A percentile compares a stretch with the other conserved stretches of the same genome.
Conservation (phyloP, 2,888 invertebrate genomes). For the Drosophila diplacantha region DNA sequence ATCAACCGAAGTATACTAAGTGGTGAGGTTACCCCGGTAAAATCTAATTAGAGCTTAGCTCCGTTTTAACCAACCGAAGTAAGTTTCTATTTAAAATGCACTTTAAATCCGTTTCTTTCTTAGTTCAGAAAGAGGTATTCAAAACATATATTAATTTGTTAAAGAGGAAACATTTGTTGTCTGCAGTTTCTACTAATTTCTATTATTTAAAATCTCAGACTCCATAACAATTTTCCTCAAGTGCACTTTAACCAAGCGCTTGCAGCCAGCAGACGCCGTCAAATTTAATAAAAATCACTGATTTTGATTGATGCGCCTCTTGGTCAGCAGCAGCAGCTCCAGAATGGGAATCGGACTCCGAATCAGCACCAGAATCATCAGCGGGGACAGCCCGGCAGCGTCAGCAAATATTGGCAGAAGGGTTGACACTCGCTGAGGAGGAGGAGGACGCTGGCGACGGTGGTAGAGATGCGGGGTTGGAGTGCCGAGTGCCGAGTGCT, state of each 20-base stretch:
- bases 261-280: conserved; percentile 73
- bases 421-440: conserved; percentile 44
- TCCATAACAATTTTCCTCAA: neutral
- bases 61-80: too few species aligned
- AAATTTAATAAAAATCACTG: conserved; percentile 76
- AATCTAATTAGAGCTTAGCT: neutral
- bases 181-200: neutral
- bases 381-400: conserved; percentile 30
- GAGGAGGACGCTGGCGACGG: neutral
- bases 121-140: neutral
- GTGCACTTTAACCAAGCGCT: conserved; percentile 40
- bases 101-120: neutral
- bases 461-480: conserved; percentile 4
- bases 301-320: conserved; percentile 76
- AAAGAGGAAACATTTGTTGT: too few species aligned
- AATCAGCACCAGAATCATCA: conserved; percentile 24
- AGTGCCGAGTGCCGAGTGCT: conserved; percentile 14
- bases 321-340: conserved; percentile 33
- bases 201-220: neutral
- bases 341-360: conserved; percentile 19
- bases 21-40: too few species aligned
- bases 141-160: neutral
- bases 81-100: neutral
- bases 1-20: too few species aligned
- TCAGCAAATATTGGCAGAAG: conserved; percentile 70